phyloP scores from a whole-genome alignment of 2,113 vertebrate genomes.

The Pionites leucogaster region DNA sequence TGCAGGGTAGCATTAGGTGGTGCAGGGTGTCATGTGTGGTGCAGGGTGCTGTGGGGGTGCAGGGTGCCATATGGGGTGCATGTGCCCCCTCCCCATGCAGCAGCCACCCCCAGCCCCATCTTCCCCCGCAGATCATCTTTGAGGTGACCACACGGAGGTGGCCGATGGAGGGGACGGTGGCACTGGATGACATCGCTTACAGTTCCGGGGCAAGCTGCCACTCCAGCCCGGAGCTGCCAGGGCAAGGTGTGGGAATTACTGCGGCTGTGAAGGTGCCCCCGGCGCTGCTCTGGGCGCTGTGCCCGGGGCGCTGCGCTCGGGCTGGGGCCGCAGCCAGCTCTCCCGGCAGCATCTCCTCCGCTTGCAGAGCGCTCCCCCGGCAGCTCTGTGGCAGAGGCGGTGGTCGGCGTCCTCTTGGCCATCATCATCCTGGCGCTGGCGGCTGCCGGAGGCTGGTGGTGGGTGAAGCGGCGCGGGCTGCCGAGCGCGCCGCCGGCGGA shows the following conservation, averaged over 20 bases:
- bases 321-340: not conserved
- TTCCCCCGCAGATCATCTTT: conserved; percentile 63
- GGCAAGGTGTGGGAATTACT: not conserved
- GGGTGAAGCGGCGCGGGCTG: not conserved
- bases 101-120: not conserved
- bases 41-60: fast-evolving
- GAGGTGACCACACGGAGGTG: conserved; percentile 53
- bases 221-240: not conserved
- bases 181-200: conserved; percentile 72
- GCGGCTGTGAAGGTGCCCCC: not conserved
- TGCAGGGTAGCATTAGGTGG: too few relatives aligned
- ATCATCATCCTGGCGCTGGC: not conserved
- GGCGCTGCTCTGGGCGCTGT: fast-evolving
- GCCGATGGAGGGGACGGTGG: conserved; percentile 60
- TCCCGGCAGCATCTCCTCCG: not conserved
- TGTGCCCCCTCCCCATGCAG: not conserved
- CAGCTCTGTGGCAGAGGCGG: fast-evolving
- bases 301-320: fast-evolving
- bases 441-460: not conserved
- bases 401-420: conserved; percentile 8
- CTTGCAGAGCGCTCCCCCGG: not conserved
- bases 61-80: too few relatives aligned
- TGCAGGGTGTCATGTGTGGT: not conserved
- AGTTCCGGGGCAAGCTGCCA: not conserved
- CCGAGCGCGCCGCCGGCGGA: fast-evolving